These are phyloP conservation scores for Vidua chalybeata DNA, from an alignment of 2,113 vertebrate genomes.

Conservation along the genomic window DNA sequence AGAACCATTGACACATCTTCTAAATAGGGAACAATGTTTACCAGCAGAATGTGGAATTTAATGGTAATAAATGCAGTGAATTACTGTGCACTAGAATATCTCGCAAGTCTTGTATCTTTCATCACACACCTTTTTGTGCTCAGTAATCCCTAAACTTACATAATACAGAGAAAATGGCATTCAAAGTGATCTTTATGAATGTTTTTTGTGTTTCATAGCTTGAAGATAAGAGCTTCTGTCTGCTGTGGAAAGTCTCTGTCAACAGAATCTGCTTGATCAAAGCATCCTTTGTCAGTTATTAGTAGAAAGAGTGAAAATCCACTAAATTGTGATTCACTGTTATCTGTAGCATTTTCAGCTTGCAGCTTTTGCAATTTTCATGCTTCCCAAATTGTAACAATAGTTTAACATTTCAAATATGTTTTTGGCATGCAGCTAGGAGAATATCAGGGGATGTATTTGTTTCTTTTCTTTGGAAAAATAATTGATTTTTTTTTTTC, in stretches of 20 bases:
- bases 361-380: conserved; percentile 69
- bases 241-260: conserved; percentile 67
- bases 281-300: conserved; percentile 72
- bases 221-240: conserved; percentile 72
- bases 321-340: conserved; percentile 64
- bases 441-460: neutral
- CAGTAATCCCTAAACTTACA: conserved; percentile 69
- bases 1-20: neutral
- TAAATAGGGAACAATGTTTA: conserved; percentile 42
- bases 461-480: conserved; percentile 13
- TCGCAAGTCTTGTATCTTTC: conserved; percentile 57
- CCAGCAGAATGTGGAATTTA: conserved; percentile 46
- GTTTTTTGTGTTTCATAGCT: conserved; percentile 70
- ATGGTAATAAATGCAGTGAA: conserved; percentile 45
- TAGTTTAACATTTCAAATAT: conserved; percentile 62
- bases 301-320: conserved; percentile 68
- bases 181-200: conserved; percentile 70
- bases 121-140: conserved; percentile 64
- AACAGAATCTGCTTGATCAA: conserved; percentile 75
- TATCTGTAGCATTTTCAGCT: conserved; percentile 68
- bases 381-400: conserved; percentile 71
- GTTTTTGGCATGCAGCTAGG: conserved; percentile 5
- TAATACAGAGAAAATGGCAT: conserved; percentile 67
- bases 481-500: neutral
- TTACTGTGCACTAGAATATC: conserved; percentile 15